Evolutionary conservation across 64 coral and sea anemone genomes (phyloP), one percentile per base, ranked within the genome.

Genomic region (Actinia equina): DNA sequence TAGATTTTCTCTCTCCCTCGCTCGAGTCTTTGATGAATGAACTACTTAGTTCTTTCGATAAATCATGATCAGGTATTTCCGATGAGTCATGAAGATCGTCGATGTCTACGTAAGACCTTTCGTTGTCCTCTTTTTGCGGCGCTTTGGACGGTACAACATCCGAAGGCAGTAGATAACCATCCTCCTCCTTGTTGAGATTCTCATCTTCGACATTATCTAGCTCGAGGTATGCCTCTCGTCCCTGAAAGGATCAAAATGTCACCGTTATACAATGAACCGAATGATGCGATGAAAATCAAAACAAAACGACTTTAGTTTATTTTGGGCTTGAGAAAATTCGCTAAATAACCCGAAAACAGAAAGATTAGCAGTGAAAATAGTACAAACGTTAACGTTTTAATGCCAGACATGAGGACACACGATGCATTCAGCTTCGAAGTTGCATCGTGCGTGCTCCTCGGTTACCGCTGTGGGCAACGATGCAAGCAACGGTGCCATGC

Each of bases 211-310:
- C 79, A 13, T 70, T 71, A 27, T 59, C 90, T 17, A 92, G 77
- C 0, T 92, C 90, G 41, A 92, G 27, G 71, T 92, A 92, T 16
- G 84, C 90, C 63, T 92, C 90, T 20, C 25, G 49, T 41, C 90
- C 90, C 90, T 92, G 13, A 12, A 64, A 71, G 37, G 46, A 82
- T n/a, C 6, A 46, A 18, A 12, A 57, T 57, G 55, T 13, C 2
- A 57, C 15, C 55, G 11, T 12, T 57, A 57, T 57, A 57, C 7
- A 4, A 49, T 8, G 7, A 49, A 49, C 7, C 7, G 7, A 49
- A 6, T 49, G 30, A 37, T 37, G 30, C 30, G 30, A 37, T 37
- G 4, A 49, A 49, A 49, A 49, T 49, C 7, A 49, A 49, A 49
- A 49, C 4, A 49, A 49, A 49, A 49, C 4, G 4, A 49, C 46